Evolutionary conservation across 2,797 vertebrate species (phyloP).

Genomic region (Xiphophorus birchmanni): DNA sequence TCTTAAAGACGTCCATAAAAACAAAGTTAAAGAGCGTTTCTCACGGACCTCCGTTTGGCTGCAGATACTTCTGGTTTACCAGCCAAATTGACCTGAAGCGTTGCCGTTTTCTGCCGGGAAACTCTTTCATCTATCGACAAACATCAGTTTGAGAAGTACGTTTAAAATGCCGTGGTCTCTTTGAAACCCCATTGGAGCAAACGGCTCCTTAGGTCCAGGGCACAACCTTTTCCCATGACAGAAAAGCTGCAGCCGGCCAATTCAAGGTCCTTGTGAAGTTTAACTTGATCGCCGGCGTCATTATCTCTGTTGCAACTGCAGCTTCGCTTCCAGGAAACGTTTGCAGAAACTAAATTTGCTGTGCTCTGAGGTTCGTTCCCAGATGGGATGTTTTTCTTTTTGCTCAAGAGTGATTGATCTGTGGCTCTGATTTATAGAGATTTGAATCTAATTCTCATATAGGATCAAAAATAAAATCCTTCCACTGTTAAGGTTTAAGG

Average conservation of each 20-base stretch:
- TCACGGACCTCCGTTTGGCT: neutral
- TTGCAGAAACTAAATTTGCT: neutral
- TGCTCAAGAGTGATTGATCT: neutral
- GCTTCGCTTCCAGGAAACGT: neutral
- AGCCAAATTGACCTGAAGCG: neutral
- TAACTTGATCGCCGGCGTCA: neutral
- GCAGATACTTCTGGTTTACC: neutral
- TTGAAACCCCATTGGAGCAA: neutral
- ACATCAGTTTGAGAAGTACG: neutral
- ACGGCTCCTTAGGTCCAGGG: neutral
- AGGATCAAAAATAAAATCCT: neutral
- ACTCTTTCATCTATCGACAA: neutral
- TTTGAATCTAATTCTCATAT: neutral
- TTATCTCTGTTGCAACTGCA: conserved; percentile 3
- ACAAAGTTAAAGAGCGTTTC: neutral
- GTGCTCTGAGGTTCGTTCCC: neutral
- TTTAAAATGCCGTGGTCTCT: neutral
- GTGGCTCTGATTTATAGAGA: neutral
- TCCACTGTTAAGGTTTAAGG: neutral
- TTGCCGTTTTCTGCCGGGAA: neutral
- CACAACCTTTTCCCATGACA: conserved; percentile 2
- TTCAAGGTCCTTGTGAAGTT: neutral
- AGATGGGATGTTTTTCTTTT: neutral
- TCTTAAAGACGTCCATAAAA: neutral
- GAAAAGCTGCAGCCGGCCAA: neutral